Evolutionary conservation across 2,888 invertebrate species (phyloP), one percentile per base, ranked within the genome.

Genomic region (Rhorus exstirpatorius): DNA sequence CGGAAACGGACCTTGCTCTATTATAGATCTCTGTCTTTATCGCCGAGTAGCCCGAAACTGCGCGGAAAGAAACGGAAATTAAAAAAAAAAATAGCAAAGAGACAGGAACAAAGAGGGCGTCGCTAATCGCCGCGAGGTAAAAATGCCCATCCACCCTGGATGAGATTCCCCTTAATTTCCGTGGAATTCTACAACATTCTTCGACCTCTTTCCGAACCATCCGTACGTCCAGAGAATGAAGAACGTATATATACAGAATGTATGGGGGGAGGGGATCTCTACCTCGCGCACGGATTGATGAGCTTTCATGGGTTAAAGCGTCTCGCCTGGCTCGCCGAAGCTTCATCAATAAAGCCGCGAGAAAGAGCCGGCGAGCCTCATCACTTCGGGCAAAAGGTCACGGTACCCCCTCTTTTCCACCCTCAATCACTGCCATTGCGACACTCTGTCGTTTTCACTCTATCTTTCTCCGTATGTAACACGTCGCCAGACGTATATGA

Each of bases 311-410:
- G 74, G 74, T 78, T 24, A 70, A 82, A 78, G 61, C 72, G 60
- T 75, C 75, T 53, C 75, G 49, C 70, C 55, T 60, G 58, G 53
- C 53, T 44, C 60, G 38, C 26, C 19, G 72, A 63, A 74, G 70
- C 74, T 75, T 82, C 78, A 82, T 82, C 78, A 82, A 82, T 82
- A 82, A 78, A 82, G 70, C 74, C 68, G 46, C 65, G 72, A 51
- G 55, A 84, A 75, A 61, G 26, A 67, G 72, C 55, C 38, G 41
- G 41, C 19, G 51, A 4, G 72, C 46, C 81, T 78, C 74, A 58
- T 70, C 74, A 82, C 78, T 70, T 17, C 49, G 51, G 67, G 61
- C 81, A 63, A 79, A 82, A 75, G 81, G 74, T 82, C 74, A 65
- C 58, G 53, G 44, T 14, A 14, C 49, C 17, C 17, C 19, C 31